phyloP scores from a whole-genome alignment of 2,888 invertebrate species.

The Agapostemon virescens region DNA sequence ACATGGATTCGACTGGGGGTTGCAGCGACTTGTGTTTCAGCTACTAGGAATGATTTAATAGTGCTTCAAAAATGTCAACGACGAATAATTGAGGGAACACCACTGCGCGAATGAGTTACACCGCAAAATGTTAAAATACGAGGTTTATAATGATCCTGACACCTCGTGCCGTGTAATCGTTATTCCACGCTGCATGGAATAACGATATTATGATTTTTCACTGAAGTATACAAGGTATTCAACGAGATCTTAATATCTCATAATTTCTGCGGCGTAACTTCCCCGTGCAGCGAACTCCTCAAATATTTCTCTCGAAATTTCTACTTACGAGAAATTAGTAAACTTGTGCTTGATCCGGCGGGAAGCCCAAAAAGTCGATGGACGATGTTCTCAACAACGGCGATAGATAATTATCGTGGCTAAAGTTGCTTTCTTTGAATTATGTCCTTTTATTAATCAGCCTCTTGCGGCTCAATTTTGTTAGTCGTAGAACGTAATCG shows the following conservation, averaged over 20 bases:
- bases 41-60: background rate
- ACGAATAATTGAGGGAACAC: too few relatives aligned
- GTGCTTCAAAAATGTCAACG: background rate
- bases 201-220: too few relatives aligned
- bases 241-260: too few relatives aligned
- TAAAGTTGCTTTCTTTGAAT: background rate
- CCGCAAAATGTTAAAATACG: too few relatives aligned
- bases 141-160: too few relatives aligned
- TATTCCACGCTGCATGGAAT: too few relatives aligned
- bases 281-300: too few relatives aligned
- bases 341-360: background rate
- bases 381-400: background rate
- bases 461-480: background rate
- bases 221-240: too few relatives aligned
- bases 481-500: background rate
- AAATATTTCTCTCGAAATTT: too few relatives aligned
- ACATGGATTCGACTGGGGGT: background rate
- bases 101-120: too few relatives aligned
- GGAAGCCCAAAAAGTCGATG: background rate
- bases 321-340: background rate
- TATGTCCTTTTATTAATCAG: background rate
- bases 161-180: too few relatives aligned
- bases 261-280: too few relatives aligned
- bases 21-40: background rate
- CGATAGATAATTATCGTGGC: background rate